Evolutionary conservation across 2,797 vertebrate genomes (phyloP), one percentile per base, ranked within the genome.

Genomic region (Limnodromus scolopaceus): DNA sequence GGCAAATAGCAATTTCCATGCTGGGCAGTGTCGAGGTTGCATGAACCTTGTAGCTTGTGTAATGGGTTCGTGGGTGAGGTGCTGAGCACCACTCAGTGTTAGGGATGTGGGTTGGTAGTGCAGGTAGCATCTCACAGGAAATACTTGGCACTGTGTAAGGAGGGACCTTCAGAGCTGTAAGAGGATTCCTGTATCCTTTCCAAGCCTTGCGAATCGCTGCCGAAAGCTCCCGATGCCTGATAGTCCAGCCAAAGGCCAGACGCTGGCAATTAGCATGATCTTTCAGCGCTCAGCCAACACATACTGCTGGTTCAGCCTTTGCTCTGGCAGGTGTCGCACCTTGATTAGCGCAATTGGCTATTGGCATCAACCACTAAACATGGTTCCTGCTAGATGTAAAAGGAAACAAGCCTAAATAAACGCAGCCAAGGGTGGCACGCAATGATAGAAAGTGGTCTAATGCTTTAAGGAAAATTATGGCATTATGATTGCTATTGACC

Each of bases 121-220:
- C 4, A 8, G 53, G 64, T 28, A 75, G 68, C 1, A 3, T 64
- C 80, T 61, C 48, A 12, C 34, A 54, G 86, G 83, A 92, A 71
- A 4, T 23, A 45, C 2, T 54, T 77, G 71, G 78, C 69, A 22
- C 43, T 4, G 27, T 13, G 49, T 53, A n/a, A 39, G 70, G n/a
- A 68, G 48, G 46, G 17, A 49, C 55, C 72, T 74, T 48, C 38
- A 16, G 79, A n/a, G 49, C 70, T 60, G 8, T 36, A 20, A 72
- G 90, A 74, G 89, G 38, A 78, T 95, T 93, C 68, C 80, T 58
- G 64, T 71, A 28, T n/a, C 61, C n/a, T 68, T 87, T 94, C 92
- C 88, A 93, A 89, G 77, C 55, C 34, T 19, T 14, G 55, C 0
- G 6, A 82, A 57, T 64, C 0, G 0, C 83, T 92, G 79, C 65